Evolutionary conservation across 1,140 invertebrate genomes (phyloP).

Genomic region (Drosophila repleta): DNA sequence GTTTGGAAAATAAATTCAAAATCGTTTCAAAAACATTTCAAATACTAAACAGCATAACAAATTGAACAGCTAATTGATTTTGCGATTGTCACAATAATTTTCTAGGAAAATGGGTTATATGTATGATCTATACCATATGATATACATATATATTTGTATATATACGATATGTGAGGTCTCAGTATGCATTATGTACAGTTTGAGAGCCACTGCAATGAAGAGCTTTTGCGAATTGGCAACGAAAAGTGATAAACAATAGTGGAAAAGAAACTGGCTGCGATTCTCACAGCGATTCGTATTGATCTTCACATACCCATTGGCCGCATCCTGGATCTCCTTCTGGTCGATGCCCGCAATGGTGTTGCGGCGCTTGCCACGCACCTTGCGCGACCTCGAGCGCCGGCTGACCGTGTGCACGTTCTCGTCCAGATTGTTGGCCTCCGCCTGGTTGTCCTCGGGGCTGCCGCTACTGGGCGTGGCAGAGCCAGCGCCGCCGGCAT

Average conservation of each 20-base stretch:
- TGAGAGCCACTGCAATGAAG: slow-evolving; percentile 41
- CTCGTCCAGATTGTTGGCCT: slow-evolving; percentile 75
- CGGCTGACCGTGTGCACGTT: slow-evolving; percentile 87
- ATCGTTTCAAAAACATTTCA: slow-evolving; percentile 40
- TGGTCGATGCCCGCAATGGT: slow-evolving; percentile 95
- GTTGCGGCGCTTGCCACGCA: slow-evolving; percentile 92
- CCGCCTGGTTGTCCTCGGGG: slow-evolving; percentile 71
- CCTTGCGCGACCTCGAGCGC: slow-evolving; percentile 89
- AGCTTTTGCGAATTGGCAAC: slow-evolving; percentile 38
- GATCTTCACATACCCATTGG: slow-evolving; percentile 89
- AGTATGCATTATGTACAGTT: slow-evolving; percentile 58
- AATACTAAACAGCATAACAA: slow-evolving; percentile 81
- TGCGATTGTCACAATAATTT: slow-evolving; percentile 72
- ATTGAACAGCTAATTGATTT: slow-evolving; percentile 51
- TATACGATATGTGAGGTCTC: slow-evolving; percentile 31
- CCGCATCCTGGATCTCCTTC: slow-evolving; percentile 92
- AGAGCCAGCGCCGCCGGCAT: slow-evolving; percentile 84
- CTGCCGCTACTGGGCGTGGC: slow-evolving; percentile 83
- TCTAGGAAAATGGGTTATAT: slow-evolving; percentile 58
- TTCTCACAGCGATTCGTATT: slow-evolving; percentile 10
- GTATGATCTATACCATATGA: slow-evolving; percentile 26
- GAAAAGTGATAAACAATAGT: slow-evolving; percentile 44
- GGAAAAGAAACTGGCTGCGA: slow-evolving; percentile 5
- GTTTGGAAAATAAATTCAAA: slow-evolving; percentile 46
- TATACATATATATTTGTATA: slow-evolving; percentile 46